Base-by-base conservation (phyloP, 1,140 invertebrate species). In the Sycophaga agraensis region DNA sequence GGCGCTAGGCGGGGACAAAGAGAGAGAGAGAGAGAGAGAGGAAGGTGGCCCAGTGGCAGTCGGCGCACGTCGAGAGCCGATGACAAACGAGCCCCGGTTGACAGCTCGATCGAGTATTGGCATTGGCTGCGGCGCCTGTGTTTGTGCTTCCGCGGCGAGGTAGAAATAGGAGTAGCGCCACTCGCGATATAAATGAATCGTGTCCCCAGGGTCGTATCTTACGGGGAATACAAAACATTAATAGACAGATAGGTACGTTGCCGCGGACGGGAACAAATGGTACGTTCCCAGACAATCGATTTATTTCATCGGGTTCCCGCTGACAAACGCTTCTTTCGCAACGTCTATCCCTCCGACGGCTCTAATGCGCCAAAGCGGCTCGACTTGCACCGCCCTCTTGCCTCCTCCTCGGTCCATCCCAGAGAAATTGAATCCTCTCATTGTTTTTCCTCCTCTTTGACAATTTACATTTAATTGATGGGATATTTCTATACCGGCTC, bases 101-200 rank as follows among this genome's bases (percentile, higher is more conserved):
- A 21, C 34, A n/a, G 65, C 66, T 73, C 71, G 74, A 80, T 80
- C 73, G 70, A 70, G 66, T 77, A 78, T 80, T 75, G 76, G 75
- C 70, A 76, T 73, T 48, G 69, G 62, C 46, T 22, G 43, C 19
- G 16, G 34, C 9, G 12, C n/a, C n/a, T n/a, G n/a, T n/a, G n/a
- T n/a, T n/a, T n/a, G n/a, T n/a, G n/a, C n/a, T n/a, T n/a, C n/a
- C n/a, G n/a, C n/a, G n/a, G 34, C 16, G n/a, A 17, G 14, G 35
- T 45, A 19, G 9, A 19, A 14, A 22, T 22, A 21, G 4, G 17
- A 22, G 11, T 5, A 43, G 17, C 31, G 28, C 42, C 37, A 45
- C 59, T 65, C 60, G 61, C 69, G 64, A 72, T 77, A 79, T 77
- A 77, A 78, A 79, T 79, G 76, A 78, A 79, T 76, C 70, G 71